Evolutionary conservation across 2,888 invertebrate species (phyloP).

Genomic region (Lasioglossum malachurum): DNA sequence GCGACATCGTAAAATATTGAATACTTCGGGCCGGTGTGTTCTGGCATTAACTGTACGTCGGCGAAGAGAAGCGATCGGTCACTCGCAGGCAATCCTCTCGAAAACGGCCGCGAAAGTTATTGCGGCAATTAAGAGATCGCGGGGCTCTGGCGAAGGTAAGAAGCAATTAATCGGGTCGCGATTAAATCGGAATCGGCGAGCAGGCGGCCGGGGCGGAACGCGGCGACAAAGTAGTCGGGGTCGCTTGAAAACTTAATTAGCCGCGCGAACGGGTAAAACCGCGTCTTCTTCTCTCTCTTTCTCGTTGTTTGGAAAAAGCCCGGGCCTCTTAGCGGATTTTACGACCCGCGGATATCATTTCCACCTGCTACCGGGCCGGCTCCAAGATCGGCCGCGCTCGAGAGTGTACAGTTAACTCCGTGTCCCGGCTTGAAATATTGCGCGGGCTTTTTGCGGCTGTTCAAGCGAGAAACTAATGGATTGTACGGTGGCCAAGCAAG

Average conservation of each 20-base stretch:
- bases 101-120: background rate
- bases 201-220: background rate
- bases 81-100: background rate
- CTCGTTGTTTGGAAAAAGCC: background rate
- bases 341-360: constrained; percentile 51
- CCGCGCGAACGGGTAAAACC: background rate
- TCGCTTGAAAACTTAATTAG: constrained; percentile 36
- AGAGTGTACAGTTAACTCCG: constrained; percentile 61
- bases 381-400: constrained; percentile 13
- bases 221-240: constrained; percentile 28
- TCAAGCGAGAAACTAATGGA: constrained; percentile 55
- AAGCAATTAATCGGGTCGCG: constrained; percentile 27
- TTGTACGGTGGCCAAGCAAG: constrained; percentile 39
- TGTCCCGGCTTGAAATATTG: constrained; percentile 47
- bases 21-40: too few species aligned
- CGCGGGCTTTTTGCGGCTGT: constrained; percentile 46
- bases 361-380: constrained; percentile 28
- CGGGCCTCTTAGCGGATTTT: constrained; percentile 23
- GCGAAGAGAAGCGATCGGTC: background rate
- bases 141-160: background rate
- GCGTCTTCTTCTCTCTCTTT: too few species aligned
- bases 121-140: background rate
- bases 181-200: constrained; percentile 31
- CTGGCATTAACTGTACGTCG: background rate
- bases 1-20: too few species aligned